A percentile compares a stretch with the other conserved stretches of the same genome.
These are phyloP conservation scores for Rhodeus uyekii DNA, from an alignment of 2,797 vertebrate species.

Conservation along the genomic window DNA sequence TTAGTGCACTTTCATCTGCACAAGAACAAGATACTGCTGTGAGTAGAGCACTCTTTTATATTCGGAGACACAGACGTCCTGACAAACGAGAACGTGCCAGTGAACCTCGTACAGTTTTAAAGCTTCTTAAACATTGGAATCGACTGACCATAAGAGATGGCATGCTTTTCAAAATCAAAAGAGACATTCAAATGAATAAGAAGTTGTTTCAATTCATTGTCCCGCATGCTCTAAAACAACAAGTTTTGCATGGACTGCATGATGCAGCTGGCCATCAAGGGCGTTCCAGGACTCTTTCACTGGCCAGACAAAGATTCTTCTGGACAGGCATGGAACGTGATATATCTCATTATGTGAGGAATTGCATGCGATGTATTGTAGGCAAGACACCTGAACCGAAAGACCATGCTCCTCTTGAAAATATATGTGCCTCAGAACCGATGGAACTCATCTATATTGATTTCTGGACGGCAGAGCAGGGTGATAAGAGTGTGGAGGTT, in stretches of 20 bases:
- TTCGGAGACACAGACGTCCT: too few relatives aligned
- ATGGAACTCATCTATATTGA: slow-evolving; percentile 37
- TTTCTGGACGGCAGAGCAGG: slow-evolving; percentile 41
- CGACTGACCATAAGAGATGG: too few relatives aligned
- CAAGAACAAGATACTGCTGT: too few relatives aligned
- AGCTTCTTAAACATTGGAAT: too few relatives aligned
- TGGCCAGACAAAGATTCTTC: slow-evolving; percentile 26
- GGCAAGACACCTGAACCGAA: slow-evolving; percentile 42
- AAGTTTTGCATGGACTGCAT: slow-evolving; percentile 24
- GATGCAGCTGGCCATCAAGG: slow-evolving; percentile 34
- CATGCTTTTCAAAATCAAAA: too few relatives aligned
- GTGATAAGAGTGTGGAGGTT: slow-evolving; percentile 29
- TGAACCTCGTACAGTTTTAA: too few relatives aligned
- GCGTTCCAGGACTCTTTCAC: not conserved
- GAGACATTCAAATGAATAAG: too few relatives aligned
- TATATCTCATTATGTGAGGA: not conserved
- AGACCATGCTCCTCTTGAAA: slow-evolving; percentile 12
- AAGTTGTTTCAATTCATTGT: slow-evolving; percentile 8
- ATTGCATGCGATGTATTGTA: slow-evolving; percentile 22
- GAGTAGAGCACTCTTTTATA: too few relatives aligned
- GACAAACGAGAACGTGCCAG: too few relatives aligned
- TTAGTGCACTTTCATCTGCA: too few relatives aligned
- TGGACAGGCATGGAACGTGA: slow-evolving; percentile 22
- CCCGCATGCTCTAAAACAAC: slow-evolving; percentile 14
- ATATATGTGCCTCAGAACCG: not conserved